Evolutionary conservation across 1,140 invertebrate species (phyloP), one percentile per base, ranked within the genome.

Genomic region (Heterodera carotae): DNA sequence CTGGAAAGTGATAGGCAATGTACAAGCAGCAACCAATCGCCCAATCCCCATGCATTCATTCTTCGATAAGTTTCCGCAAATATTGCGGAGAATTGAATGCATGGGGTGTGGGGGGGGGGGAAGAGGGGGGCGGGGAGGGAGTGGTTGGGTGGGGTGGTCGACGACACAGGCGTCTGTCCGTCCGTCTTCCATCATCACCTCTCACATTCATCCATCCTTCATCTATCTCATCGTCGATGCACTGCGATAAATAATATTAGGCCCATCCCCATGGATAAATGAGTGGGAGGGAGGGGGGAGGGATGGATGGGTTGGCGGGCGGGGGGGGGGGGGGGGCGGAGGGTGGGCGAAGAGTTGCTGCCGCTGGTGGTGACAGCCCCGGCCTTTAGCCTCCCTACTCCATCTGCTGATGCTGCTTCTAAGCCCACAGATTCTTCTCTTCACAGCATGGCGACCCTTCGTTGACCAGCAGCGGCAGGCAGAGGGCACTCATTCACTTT

Each of bases 51-150:
- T 22, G 48, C 48, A 15, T 22, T 56, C 48, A 56, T 56, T 56
- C 48, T 56, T 18, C 48, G 48, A 56, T 56, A 43, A 56, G 48
- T 56, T 56, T 56, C 22, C 15, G 48, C 48, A 56, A 56, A 56
- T 56, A 56, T 56, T 56, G 48, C 48, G 48, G 48, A 56, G 48
- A 56, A 56, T 56, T 56, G 48, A 56, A 56, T 56, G 12, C 12
- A 56, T 56, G 48, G 12, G 48, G 22, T 5, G 22, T 15, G 48
- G 48, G 12, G 22, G 48, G 48, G 48, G 39, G 39, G 39, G 39
- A 12, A 12, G 39, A 2, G 39, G 39, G 39, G 6, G 48, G 48
- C 15, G 15, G 15, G 12, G 48, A 18, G 12, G 48, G 48, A 18
- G 48, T 8, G 6, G 12, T 43, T 15, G 48, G 48, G 5, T 15